Conservation (phyloP, 2,113 vertebrate genomes). For the Apodemus sylvaticus region DNA sequence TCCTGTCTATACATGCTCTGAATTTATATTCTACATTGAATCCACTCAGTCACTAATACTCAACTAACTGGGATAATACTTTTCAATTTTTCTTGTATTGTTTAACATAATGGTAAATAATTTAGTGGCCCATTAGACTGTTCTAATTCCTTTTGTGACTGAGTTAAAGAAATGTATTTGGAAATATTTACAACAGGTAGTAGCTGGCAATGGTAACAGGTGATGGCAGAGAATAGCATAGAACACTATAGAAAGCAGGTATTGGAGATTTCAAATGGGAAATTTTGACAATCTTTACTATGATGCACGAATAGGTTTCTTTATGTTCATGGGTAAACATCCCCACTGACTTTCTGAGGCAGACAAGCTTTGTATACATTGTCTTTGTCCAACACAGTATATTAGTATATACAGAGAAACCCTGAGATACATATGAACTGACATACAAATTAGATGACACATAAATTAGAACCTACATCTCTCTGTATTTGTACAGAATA, state of each 20-base stretch:
- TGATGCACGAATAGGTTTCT: neutral
- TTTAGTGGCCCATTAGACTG: neutral
- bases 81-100: conserved; percentile 24
- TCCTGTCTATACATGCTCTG: neutral
- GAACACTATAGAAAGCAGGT: neutral
- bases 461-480: neutral
- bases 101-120: conserved; percentile 29
- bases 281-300: neutral
- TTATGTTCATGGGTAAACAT: neutral
- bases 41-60: neutral
- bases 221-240: neutral
- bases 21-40: neutral
- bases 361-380: neutral
- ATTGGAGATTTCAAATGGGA: neutral
- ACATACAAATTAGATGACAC: neutral
- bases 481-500: neutral
- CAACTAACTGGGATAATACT: conserved; percentile 17
- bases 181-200: conserved; percentile 14
- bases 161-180: neutral
- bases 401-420: conserved; percentile 25
- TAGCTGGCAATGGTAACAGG: neutral
- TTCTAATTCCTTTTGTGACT: neutral
- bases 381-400: neutral
- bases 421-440: neutral
- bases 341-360: neutral